Base-by-base conservation (phyloP, 2,113 vertebrate species). In the Menidia beryllina region DNA sequence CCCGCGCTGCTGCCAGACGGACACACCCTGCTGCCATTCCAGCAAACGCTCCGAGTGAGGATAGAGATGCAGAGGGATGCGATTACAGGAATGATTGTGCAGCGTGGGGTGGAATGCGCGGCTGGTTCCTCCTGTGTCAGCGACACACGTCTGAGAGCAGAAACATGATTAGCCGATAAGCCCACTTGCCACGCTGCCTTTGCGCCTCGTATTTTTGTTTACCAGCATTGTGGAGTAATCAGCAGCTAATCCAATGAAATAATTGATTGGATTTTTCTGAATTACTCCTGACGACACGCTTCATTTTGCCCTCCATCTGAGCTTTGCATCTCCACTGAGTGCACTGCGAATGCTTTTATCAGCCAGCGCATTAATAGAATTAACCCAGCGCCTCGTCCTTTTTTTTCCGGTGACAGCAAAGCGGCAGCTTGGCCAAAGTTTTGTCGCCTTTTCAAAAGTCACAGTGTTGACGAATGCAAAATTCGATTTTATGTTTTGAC, bases 1-100 rank as follows among this genome's bases (percentile, higher is more conserved):
- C 68, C 75, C 47, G 27, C 48, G 62, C 66, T 49, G 60, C 61
- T 54, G 43, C 43, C 57, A 61, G 23, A 69, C 21, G 5, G 7
- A 53, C n/a, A 65, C 69, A 12, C 65, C 21, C 36, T 49, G 48
- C 61, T 67, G 23, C 64, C 14, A 20, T 62, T 71, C 64, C 69
- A 36, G 49, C 38, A 12, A 34, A 69, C 64, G 2, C 51, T 60
- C 60, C 54, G 19, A 45, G 55, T 71, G 6, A 34, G 66, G 54
- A 30, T 13, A 51, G 53, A 48, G 57, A 67, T 30, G 30, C 9
- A 26, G 34, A 55, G 54, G 74, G 68, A 81, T 77, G 75, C 69
- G 57, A 72, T 81, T 79, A 76, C 57, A 55, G 70, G 64, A 81
- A 56, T 83, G 58, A 62, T 41, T 67, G 63, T 45, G 30, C 20